Evolutionary conservation across 2,113 vertebrate genomes (phyloP).

Genomic region (Climacteris rufus): DNA sequence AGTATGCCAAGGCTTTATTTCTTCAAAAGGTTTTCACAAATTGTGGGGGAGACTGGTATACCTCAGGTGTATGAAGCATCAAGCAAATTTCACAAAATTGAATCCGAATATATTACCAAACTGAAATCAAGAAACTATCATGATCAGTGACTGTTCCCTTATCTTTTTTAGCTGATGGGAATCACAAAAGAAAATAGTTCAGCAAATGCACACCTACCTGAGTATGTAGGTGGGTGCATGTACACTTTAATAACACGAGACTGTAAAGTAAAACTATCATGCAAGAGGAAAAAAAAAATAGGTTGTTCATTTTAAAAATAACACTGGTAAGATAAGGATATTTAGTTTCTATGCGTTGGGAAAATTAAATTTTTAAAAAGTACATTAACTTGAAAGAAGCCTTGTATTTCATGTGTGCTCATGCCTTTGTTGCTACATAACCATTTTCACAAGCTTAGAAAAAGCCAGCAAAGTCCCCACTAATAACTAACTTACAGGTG

Average conservation of each 20-base stretch:
- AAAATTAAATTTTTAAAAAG: neutral
- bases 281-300: neutral
- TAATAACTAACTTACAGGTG: neutral
- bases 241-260: neutral
- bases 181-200: neutral
- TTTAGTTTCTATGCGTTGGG: neutral
- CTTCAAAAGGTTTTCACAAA: neutral
- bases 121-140: neutral
- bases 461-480: neutral
- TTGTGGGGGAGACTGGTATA: neutral
- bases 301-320: neutral
- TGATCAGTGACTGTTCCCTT: neutral
- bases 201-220: neutral
- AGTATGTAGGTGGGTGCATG: rapidly evolving
- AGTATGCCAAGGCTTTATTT: neutral
- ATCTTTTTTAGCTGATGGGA: neutral
- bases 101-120: neutral
- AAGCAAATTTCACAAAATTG: neutral
- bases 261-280: neutral
- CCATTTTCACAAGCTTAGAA: neutral
- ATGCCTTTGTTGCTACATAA: neutral
- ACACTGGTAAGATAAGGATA: neutral
- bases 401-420: neutral
- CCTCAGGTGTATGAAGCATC: neutral
- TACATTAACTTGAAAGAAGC: neutral